Percentiles rank a stretch among this genome's conserved stretches.
phyloP scores from a whole-genome alignment of 2,113 vertebrate species.

The Colius striatus region DNA sequence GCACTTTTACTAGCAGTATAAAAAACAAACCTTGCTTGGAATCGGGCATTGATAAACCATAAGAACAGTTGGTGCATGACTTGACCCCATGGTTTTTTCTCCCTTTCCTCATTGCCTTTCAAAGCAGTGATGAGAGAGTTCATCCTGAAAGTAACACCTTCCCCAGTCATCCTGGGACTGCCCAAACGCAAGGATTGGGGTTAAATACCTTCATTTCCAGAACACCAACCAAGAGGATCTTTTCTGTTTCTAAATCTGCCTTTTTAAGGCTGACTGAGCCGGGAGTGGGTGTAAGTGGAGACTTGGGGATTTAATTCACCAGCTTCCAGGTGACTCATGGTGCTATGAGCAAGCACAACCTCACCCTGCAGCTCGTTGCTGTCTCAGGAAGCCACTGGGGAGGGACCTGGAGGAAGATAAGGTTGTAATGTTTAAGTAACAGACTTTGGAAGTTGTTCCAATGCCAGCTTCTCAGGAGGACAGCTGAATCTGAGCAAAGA shows the following conservation, averaged over 20 bases:
- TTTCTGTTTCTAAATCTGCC: background rate
- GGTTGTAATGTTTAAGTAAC: background rate
- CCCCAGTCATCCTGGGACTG: background rate
- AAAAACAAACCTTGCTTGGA: slow-evolving; percentile 20
- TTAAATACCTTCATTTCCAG: slow-evolving; percentile 4
- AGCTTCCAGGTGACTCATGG: slow-evolving; percentile 6
- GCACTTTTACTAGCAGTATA: slow-evolving; percentile 11
- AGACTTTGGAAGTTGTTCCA: background rate
- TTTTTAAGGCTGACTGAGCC: slow-evolving; percentile 11
- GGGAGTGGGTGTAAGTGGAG: slow-evolving; percentile 5
- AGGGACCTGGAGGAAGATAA: background rate
- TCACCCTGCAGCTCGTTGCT: background rate
- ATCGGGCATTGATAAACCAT: background rate
- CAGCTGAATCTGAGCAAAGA: background rate
- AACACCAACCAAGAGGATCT: background rate
- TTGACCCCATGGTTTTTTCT: background rate
- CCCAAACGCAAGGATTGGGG: background rate
- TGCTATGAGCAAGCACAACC: background rate
- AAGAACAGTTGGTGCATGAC: slow-evolving; percentile 10
- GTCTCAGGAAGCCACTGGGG: background rate
- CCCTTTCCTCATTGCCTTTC: background rate
- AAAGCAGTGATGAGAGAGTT: background rate
- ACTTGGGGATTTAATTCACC: background rate
- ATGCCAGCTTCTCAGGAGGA: background rate
- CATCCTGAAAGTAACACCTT: slow-evolving; percentile 22